Percentiles rank a stretch among this genome's conserved stretches.
phyloP scores from a whole-genome alignment of 2,113 vertebrate genomes.

The Vicugna pacos region DNA sequence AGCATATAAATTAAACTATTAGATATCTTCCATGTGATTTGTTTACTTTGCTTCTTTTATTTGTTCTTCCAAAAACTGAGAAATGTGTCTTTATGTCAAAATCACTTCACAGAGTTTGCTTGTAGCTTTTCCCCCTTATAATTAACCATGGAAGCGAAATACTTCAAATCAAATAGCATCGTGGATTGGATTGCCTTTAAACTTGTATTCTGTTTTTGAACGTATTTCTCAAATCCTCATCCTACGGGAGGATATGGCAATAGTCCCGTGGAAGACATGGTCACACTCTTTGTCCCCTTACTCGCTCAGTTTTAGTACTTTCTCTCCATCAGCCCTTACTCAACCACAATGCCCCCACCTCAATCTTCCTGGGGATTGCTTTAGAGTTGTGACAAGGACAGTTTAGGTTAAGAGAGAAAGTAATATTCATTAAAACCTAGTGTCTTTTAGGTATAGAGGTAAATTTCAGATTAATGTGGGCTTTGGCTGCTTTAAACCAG shows the following conservation, averaged over 20 bases:
- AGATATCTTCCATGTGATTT: neutral
- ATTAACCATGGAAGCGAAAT: neutral
- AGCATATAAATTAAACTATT: neutral
- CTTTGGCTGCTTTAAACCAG: neutral
- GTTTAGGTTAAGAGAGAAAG: neutral
- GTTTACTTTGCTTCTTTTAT: neutral
- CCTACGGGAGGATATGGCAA: neutral
- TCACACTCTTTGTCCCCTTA: neutral
- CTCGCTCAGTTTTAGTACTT: neutral
- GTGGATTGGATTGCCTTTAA: fast-evolving
- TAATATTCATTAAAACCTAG: neutral
- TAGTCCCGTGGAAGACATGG: neutral
- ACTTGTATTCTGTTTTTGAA: neutral
- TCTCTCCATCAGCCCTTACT: neutral
- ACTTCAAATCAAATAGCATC: neutral
- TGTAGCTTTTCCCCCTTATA: neutral
- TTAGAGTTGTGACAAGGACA: neutral
- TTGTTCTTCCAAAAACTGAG: neutral
- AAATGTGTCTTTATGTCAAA: neutral
- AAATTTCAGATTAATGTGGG: neutral
- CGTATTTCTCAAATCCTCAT: neutral
- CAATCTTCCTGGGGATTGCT: neutral
- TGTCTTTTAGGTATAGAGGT: neutral
- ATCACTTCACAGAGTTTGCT: neutral
- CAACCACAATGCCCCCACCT: neutral